Base-by-base conservation (phyloP, 2,797 vertebrate species). In the Oryzias dopingdopingensis region DNA sequence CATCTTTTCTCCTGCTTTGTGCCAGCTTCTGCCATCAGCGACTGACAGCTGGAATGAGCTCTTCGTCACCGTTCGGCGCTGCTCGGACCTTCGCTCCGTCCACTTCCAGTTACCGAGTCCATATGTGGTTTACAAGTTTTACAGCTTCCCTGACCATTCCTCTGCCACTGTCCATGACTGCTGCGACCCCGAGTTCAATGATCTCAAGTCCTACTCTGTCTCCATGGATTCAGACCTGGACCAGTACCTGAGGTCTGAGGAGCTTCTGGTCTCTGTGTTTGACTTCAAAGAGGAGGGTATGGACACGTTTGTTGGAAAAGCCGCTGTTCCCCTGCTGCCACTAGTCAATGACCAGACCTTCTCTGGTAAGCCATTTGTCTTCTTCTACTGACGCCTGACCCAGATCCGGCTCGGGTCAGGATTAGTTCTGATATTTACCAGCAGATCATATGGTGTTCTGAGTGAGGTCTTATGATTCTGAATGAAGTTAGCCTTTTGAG, bases 71-170 rank as follows among this genome's bases (percentile, higher is more conserved):
- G 41, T 96, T 51, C 90, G 63, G 37, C 63, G 86, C 70, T 98
- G 96, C 83, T 76, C 65, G 62, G 80, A 77, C 68, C 91, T 97
- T 5, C 83, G 49, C 1, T 65, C 86, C 59, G 78, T 48, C 62
- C 46, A 62, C 66, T 37, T 70, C 48, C 7, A 14, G 5, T 90
- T 85, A 62, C 95, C 94, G 5, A 93, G 89, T 75, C 83, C 96
- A 29, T 98, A 95, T 0, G 90, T 94, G 32, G 89, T 96, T 81
- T 96, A 96, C 90, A 95, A 91, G 86, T 93, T 98, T 82, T 93
- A 89, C 42, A 59, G 92, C 82, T 96, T 94, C 72, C 83, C 90
- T 8, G 94, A 97, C 83, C 88, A 94, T 47, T 92, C 95, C 51
- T 95, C 94, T 1, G 24, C 86, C 67, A 93, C 93, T 44, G 70